phyloP scores from a whole-genome alignment of 2,113 vertebrate species.

The Cichladusa arquata region DNA sequence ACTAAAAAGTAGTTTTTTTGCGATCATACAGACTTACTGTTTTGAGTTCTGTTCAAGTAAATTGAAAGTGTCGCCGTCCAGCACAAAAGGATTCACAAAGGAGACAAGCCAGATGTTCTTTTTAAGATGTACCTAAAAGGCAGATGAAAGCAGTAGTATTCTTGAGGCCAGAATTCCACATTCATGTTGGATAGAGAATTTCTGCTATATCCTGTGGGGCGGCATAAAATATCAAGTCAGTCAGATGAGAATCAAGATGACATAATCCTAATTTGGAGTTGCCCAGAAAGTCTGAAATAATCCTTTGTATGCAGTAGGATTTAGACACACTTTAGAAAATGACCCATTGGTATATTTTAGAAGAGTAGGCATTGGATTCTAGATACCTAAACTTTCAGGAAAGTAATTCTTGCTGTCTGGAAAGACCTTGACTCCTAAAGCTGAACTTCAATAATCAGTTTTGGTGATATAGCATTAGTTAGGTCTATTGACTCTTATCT shows the following conservation, averaged over 20 bases:
- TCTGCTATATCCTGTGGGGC: fast-evolving
- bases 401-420: not conserved
- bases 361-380: not conserved
- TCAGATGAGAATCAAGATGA: not conserved
- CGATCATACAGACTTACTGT: not conserved
- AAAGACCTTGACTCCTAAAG: not conserved
- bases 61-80: not conserved
- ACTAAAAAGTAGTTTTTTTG: not conserved
- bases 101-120: not conserved
- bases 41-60: not conserved
- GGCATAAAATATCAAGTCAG: not conserved
- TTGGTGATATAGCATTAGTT: not conserved
- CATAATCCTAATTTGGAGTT: not conserved
- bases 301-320: not conserved
- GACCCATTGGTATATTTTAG: not conserved
- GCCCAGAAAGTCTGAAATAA: not conserved
- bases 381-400: not conserved
- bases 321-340: not conserved
- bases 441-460: not conserved
- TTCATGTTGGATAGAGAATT: not conserved
- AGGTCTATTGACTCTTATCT: not conserved
- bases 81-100: not conserved
- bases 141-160: not conserved
- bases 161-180: not conserved
- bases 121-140: not conserved